phyloP scores from a whole-genome alignment of 2,797 vertebrate genomes.

The Natrix natrix region DNA sequence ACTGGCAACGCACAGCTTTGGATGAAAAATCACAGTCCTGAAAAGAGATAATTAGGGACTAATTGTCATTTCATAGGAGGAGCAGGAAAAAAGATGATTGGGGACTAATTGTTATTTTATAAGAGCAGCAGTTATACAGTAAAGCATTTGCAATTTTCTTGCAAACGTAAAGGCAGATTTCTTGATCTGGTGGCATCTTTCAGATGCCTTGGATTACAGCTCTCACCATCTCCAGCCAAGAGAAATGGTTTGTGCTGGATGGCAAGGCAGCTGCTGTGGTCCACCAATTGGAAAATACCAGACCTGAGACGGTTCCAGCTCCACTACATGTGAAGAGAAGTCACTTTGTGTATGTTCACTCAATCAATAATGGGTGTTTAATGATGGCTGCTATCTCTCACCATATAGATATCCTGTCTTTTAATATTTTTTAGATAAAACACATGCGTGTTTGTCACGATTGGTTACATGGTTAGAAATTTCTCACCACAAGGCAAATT shows the following conservation, averaged over 20 bases:
- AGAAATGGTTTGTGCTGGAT: not conserved
- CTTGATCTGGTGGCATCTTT: not conserved
- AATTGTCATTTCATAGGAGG: not conserved
- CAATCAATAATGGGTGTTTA: not conserved
- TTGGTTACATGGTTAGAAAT: not conserved
- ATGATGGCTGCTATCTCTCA: not conserved
- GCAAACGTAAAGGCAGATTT: not conserved
- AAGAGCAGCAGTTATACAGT: not conserved
- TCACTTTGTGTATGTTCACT: not conserved
- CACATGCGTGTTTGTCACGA: not conserved
- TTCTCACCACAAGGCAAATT: not conserved
- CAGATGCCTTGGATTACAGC: not conserved
- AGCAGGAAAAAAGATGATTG: not conserved
- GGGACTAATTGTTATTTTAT: not conserved
- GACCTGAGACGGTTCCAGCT: not conserved
- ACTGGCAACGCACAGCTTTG: not conserved
- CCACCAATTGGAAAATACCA: not conserved
- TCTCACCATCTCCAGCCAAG: not conserved
- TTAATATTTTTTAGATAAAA: not conserved
- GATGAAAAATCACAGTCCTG: not conserved
- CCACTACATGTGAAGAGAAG: not conserved
- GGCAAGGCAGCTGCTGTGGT: not conserved
- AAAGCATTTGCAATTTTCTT: too few relatives aligned
- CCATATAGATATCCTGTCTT: not conserved
- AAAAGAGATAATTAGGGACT: not conserved